Evolutionary conservation across 1,140 invertebrate genomes (phyloP), one percentile per base, ranked within the genome.

Genomic region (Samia ricini): DNA sequence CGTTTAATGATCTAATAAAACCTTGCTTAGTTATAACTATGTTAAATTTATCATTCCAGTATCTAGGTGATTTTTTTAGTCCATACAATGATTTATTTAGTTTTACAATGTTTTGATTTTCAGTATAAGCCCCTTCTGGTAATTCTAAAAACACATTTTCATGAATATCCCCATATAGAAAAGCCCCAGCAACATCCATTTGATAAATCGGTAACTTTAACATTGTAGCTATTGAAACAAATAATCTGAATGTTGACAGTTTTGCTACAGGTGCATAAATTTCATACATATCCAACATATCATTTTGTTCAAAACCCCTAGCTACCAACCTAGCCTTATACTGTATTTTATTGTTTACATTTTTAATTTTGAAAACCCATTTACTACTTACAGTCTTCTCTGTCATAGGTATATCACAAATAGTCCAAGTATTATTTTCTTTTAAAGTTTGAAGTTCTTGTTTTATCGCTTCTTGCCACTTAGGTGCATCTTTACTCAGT

Each of bases 231-330:
- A 81, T 56, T 20, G 60, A 51, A 19, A 79, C 20, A 59, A 81
- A 74, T 3, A 69, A 20, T 63, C 77, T 75, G 52, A 79, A 73
- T 2, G 76, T 79, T 20, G 72, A 22, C 51, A 81, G 51, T 26
- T 77, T 79, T n/a, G 74, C 76, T 21, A 81, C 77, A 33, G 78
- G 74, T 6, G 76, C 62, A 78, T 75, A 80, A 63, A 75, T 61
- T 3, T 77, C 70, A 69, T 19, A 36, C 5, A 61, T 54, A 69
- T 77, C 64, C 29, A 72, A 64, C 50, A 42, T 29, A 61, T 70
- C 60, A 8, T 67, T 21, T 70, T 78, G 76, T n/a, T 81, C 66
- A 68, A 81, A 78, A 0, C 76, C 73, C 33, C 69, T 61, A 8
- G 66, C 72, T 2, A 74, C 72, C n/a, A 77, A 52, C 22, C 73